Percentiles rank a stretch among this genome's conserved stretches.
phyloP scores from a whole-genome alignment of 2,113 vertebrate genomes.

The Epinephelus lanceolatus region DNA sequence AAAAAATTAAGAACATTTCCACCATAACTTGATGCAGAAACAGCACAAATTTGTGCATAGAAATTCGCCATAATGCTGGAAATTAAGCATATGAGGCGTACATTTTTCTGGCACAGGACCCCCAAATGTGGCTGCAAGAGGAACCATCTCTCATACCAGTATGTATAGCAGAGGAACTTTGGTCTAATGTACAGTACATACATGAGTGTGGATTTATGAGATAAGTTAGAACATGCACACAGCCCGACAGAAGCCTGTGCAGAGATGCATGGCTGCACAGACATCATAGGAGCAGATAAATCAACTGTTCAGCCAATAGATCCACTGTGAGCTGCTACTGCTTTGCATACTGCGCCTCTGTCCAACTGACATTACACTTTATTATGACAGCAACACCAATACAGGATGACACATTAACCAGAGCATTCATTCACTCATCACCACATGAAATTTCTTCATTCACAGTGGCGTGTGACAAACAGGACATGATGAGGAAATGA shows the following conservation, averaged over 20 bases:
- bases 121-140: not conserved
- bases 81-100: no score
- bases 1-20: no score
- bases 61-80: no score
- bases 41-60: no score
- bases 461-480: not conserved
- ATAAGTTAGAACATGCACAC: no score
- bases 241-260: not conserved
- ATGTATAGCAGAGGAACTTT: not conserved
- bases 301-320: conserved; percentile 47
- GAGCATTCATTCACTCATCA: not conserved
- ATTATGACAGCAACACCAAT: conserved; percentile 10
- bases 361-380: conserved; percentile 29
- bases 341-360: conserved; percentile 64
- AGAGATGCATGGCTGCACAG: conserved; percentile 12
- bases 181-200: not conserved
- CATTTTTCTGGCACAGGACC: no score
- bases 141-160: not conserved
- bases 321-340: conserved; percentile 35
- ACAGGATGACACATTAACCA: not conserved
- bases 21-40: no score
- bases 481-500: conserved; percentile 8
- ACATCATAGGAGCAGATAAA: conserved; percentile 45
- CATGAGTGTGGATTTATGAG: not conserved
- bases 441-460: not conserved